These are phyloP conservation scores for Dendrophyllia cribrosa DNA, from an alignment of 64 coral and sea anemone species.

Conservation along the genomic window DNA sequence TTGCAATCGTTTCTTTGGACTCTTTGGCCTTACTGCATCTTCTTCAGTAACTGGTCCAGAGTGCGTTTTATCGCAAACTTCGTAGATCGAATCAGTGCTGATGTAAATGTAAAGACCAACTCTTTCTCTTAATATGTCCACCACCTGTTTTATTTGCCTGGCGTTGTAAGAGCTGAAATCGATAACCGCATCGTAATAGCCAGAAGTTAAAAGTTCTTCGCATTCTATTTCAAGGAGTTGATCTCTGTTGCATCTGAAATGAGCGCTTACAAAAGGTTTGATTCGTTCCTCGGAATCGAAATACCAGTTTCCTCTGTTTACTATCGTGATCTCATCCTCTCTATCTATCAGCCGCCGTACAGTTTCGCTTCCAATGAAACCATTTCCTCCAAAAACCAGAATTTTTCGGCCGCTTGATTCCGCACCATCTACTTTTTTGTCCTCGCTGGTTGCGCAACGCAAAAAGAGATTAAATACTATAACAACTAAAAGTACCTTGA, in stretches of 20 bases:
- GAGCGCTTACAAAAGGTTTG: constrained; percentile 65
- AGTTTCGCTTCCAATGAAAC: constrained; percentile 93
- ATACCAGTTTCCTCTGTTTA: constrained; percentile 97
- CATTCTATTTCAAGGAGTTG: constrained; percentile 85
- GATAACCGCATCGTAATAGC: constrained; percentile 86
- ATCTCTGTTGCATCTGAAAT: constrained; percentile 89
- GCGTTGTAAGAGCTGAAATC: constrained; percentile 92
- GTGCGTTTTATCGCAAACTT: constrained; percentile 90
- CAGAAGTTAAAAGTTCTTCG: constrained; percentile 76
- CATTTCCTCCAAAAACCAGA: constrained; percentile 96
- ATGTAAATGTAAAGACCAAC: constrained; percentile 96
- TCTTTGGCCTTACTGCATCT: constrained; percentile 87
- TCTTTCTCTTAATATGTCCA: constrained; percentile 70
- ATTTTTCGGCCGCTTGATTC: constrained; percentile 26
- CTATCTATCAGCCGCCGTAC: constrained; percentile 66
- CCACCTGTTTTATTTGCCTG: constrained; percentile 80
- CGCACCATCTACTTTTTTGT: not conserved
- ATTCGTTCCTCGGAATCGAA: constrained; percentile 94
- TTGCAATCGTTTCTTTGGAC: constrained; percentile 61
- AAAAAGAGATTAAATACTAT: not conserved
- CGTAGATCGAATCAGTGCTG: constrained; percentile 89
- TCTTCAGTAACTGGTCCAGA: constrained; percentile 65
- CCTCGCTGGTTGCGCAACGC: not conserved
- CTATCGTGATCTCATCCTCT: constrained; percentile 75
- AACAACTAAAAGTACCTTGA: not conserved